These are phyloP conservation scores for Monarcha castaneiventris DNA, from an alignment of 2,113 vertebrate species.

Conservation along the genomic window DNA sequence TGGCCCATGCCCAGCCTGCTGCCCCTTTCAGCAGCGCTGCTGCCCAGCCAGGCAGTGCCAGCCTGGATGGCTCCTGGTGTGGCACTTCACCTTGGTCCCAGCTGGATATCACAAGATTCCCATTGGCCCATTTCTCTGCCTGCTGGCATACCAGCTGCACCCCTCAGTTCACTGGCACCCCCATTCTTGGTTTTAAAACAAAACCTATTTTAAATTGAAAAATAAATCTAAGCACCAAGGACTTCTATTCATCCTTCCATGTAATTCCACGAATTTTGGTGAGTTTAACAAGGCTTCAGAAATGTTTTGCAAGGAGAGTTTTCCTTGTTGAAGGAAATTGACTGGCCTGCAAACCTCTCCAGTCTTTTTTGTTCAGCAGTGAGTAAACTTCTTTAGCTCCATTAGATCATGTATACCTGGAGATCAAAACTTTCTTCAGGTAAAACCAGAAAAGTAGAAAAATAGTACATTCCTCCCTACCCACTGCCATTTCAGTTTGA, in stretches of 20 bases:
- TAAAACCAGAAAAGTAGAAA: not conserved
- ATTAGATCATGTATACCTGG: not conserved
- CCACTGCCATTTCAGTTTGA: not conserved
- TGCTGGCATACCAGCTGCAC: not conserved
- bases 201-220: not conserved
- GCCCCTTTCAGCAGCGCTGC: not conserved
- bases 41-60: not conserved
- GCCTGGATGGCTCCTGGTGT: rapidly evolving
- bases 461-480: not conserved
- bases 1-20: not conserved
- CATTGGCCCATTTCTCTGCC: not conserved
- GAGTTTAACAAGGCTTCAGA: not conserved
- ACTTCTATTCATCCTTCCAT: not conserved
- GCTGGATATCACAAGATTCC: not conserved
- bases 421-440: not conserved
- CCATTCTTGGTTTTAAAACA: not conserved
- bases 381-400: not conserved
- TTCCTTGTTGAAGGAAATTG: not conserved
- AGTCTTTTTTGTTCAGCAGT: not conserved
- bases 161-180: not conserved
- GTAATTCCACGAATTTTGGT: not conserved
- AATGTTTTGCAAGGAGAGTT: not conserved
- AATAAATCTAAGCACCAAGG: not conserved
- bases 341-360: not conserved
- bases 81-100: not conserved